phyloP scores from a whole-genome alignment of 2,888 invertebrate genomes.

The Nemurella pictetii region DNA sequence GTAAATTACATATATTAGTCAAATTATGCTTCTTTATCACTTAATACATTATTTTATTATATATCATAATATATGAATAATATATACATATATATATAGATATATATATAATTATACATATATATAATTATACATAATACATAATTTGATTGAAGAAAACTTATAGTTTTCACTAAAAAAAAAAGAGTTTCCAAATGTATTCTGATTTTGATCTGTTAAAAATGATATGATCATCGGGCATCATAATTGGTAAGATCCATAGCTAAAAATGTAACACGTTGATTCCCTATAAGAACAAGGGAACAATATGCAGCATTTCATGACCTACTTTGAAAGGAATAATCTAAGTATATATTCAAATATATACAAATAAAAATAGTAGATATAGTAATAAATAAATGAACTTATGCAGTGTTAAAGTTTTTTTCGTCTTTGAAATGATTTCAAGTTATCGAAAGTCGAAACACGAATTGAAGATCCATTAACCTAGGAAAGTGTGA shows the following conservation, averaged over 20 bases:
- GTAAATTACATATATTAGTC: neutral
- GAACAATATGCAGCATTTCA: neutral
- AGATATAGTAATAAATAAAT: slow-evolving; percentile 16
- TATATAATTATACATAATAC: slow-evolving; percentile 6
- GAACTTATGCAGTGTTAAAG: slow-evolving; percentile 14
- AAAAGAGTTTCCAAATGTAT: neutral
- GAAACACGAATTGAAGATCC: slow-evolving; percentile 41
- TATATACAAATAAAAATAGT: neutral
- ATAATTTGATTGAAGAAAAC: neutral
- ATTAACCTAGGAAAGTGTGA: slow-evolving; percentile 34
- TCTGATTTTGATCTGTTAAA: neutral
- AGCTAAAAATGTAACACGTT: neutral
- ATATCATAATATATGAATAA: neutral
- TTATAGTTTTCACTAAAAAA: neutral
- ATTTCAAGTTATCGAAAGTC: slow-evolving; percentile 40
- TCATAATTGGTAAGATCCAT: neutral
- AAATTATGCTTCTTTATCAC: neutral
- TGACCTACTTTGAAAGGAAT: no score
- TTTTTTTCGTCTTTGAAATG: slow-evolving; percentile 12
- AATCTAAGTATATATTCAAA: neutral
- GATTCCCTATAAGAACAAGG: neutral
- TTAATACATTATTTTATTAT: neutral
- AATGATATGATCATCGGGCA: neutral
- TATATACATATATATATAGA: neutral
- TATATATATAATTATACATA: slow-evolving; percentile 2